These are phyloP conservation scores for Megathymus violae DNA, from an alignment of 1,140 invertebrate genomes.

Conservation along the genomic window DNA sequence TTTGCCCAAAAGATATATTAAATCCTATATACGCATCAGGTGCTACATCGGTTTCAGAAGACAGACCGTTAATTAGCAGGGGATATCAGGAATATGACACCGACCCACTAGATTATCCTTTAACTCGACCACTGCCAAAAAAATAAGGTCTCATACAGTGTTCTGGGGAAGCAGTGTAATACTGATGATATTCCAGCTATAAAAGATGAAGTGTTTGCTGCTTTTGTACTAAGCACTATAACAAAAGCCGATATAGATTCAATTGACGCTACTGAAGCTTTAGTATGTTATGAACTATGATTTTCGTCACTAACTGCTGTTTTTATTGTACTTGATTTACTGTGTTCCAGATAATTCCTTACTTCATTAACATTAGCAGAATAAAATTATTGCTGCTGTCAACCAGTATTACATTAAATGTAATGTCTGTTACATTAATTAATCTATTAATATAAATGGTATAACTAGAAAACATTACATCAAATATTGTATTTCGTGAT, in stretches of 20 bases:
- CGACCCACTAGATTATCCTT: constrained; percentile 85
- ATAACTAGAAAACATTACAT: too few species aligned
- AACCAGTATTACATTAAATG: too few species aligned
- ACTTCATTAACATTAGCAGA: too few species aligned
- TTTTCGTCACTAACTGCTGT: too few species aligned
- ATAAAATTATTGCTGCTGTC: too few species aligned
- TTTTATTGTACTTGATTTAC: too few species aligned
- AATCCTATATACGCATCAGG: constrained; percentile 43
- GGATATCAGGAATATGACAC: constrained; percentile 52
- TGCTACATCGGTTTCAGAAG: constrained; percentile 65
- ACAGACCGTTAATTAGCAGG: constrained; percentile 79
- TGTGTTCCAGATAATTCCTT: too few species aligned
- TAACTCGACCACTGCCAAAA: constrained; percentile 86
- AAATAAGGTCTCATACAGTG: constrained; percentile 86
- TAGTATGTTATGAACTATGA: constrained; percentile 69
- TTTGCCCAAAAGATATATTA: constrained; percentile 44
- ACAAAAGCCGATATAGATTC: constrained; percentile 82
- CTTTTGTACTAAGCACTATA: constrained; percentile 84
- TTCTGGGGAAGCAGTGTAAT: constrained; percentile 85
- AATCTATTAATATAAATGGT: too few species aligned
- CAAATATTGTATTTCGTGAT: too few species aligned
- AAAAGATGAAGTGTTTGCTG: constrained; percentile 84
- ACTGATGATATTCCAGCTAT: constrained; percentile 85
- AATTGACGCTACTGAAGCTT: constrained; percentile 84
- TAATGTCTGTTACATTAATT: too few species aligned